phyloP scores from a whole-genome alignment of 92 coral and sea anemone species.

The Phenganax stokvisi region DNA sequence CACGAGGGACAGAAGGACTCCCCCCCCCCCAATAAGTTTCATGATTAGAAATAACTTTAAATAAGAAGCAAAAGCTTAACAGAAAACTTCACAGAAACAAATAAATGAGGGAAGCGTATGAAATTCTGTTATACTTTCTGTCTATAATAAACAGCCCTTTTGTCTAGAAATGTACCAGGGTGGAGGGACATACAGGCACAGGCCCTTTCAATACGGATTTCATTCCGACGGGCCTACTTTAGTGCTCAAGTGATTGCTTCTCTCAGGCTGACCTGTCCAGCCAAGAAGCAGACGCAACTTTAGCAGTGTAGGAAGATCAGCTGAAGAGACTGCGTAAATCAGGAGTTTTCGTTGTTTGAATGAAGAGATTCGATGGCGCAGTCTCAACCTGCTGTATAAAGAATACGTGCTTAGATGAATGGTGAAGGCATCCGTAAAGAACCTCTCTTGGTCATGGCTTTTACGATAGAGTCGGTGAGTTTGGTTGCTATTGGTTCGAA shows the following conservation, averaged over 20 bases:
- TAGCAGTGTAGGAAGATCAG: slow-evolving; percentile 89
- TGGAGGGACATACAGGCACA: too few relatives aligned
- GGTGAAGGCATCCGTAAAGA: slow-evolving; percentile 78
- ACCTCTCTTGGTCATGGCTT: slow-evolving; percentile 68
- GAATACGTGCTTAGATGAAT: slow-evolving; percentile 79
- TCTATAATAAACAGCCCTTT: too few relatives aligned
- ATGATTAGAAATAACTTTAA: too few relatives aligned
- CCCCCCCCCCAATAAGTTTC: too few relatives aligned
- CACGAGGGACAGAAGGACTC: too few relatives aligned
- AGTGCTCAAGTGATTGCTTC: background rate
- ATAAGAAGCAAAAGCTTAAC: too few relatives aligned
- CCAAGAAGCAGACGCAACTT: slow-evolving; percentile 83
- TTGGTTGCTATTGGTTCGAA: background rate
- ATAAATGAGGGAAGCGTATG: too few relatives aligned
- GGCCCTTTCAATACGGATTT: too few relatives aligned
- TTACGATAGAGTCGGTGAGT: slow-evolving; percentile 79
- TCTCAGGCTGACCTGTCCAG: slow-evolving; percentile 71
- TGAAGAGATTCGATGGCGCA: slow-evolving; percentile 78
- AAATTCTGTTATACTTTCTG: too few relatives aligned
- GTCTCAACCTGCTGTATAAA: slow-evolving; percentile 79
- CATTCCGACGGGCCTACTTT: too few relatives aligned
- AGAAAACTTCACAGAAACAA: too few relatives aligned
- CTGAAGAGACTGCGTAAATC: slow-evolving; percentile 73
- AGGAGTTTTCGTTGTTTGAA: slow-evolving; percentile 73
- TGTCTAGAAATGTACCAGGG: too few relatives aligned